Evolutionary conservation across 2,888 invertebrate genomes (phyloP).

Genomic region (Cantharis rufa): DNA sequence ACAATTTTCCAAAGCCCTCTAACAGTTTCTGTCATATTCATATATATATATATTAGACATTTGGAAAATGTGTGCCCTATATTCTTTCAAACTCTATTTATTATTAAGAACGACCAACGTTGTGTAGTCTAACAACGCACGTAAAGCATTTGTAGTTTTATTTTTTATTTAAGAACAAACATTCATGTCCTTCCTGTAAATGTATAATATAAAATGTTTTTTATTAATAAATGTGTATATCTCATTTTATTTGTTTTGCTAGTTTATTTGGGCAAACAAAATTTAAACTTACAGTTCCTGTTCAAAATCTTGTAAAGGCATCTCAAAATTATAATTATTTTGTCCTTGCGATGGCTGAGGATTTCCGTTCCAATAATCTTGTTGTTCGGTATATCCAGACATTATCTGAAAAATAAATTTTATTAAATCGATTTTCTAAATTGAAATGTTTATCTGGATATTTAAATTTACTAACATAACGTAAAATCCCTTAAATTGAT

Average conservation of each 20-base stretch:
- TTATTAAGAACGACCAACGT: background rate
- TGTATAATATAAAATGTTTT: background rate
- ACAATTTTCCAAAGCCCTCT: background rate
- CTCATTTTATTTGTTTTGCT: background rate
- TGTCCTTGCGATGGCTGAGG: conserved; percentile 29
- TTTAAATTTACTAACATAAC: background rate
- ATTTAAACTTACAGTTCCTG: conserved; percentile 40
- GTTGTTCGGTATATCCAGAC: conserved; percentile 29
- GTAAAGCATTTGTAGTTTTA: background rate
- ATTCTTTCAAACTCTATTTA: background rate
- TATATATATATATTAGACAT: background rate
- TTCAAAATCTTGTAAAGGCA: conserved; percentile 43
- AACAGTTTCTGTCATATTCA: background rate
- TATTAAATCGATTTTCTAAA: background rate
- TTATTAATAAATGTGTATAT: background rate
- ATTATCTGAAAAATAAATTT: conserved; percentile 14
- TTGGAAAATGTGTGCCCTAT: background rate
- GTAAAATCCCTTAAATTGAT: background rate
- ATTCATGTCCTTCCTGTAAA: background rate
- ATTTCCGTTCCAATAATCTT: conserved; percentile 36
- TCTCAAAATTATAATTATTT: conserved; percentile 42
- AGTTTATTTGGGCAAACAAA: background rate
- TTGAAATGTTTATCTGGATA: background rate
- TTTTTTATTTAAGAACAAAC: background rate
- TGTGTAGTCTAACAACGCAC: background rate